phyloP scores from a whole-genome alignment of 2,888 invertebrate genomes.

The Catocala fraxini region DNA sequence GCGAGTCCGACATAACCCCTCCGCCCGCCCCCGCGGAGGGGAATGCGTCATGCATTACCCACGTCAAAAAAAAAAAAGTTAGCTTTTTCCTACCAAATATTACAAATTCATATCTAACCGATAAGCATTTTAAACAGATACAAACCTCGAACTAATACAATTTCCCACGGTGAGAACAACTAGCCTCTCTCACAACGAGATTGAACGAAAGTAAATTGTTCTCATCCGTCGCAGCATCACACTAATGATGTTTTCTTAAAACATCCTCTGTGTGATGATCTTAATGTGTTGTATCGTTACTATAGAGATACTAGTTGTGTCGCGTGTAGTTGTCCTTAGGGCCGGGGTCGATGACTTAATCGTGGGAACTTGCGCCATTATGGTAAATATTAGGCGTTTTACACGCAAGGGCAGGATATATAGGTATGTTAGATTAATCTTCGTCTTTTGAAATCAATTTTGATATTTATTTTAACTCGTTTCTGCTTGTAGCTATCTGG shows the following conservation, averaged over 20 bases:
- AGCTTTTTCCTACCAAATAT: too few relatives aligned
- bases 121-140: too few relatives aligned
- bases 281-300: slow-evolving; percentile 19
- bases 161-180: too few relatives aligned
- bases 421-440: background rate
- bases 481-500: too few relatives aligned
- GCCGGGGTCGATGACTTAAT: slow-evolving; percentile 38
- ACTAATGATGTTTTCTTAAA: slow-evolving; percentile 38
- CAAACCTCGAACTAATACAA: too few relatives aligned
- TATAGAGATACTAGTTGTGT: slow-evolving; percentile 11
- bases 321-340: slow-evolving; percentile 8
- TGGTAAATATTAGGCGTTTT: slow-evolving; percentile 7
- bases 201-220: slow-evolving; percentile 11
- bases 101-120: too few relatives aligned
- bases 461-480: too few relatives aligned
- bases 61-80: too few relatives aligned
- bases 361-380: slow-evolving; percentile 37
- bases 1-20: too few relatives aligned
- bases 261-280: slow-evolving; percentile 33
- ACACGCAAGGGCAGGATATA: background rate
- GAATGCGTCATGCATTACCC: too few relatives aligned
- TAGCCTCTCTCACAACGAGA: background rate
- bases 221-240: slow-evolving; percentile 26
- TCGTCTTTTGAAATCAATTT: too few relatives aligned
- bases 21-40: too few relatives aligned